Evolutionary conservation across 2,888 invertebrate genomes (phyloP).

Genomic region (Diarsia brunnea): DNA sequence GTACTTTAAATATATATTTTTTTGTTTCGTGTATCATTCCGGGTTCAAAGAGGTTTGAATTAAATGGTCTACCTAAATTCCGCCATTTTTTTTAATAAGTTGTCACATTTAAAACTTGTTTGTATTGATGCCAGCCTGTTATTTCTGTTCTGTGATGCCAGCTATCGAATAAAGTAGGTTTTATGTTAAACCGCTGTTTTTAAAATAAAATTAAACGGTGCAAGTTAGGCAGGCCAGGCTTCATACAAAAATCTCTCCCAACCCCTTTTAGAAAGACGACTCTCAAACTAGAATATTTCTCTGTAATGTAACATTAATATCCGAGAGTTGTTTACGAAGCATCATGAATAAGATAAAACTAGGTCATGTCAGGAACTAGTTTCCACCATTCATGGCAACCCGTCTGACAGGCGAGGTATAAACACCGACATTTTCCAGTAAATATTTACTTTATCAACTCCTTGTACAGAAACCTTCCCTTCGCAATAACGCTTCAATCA

Average conservation of each 20-base stretch:
- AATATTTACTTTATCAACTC: conserved; percentile 38
- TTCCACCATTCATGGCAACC: conserved; percentile 50
- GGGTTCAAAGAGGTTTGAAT: background rate
- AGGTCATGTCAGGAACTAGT: conserved; percentile 58
- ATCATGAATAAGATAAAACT: conserved; percentile 56
- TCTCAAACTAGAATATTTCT: conserved; percentile 13
- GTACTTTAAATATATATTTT: background rate
- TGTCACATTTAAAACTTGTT: too few species aligned
- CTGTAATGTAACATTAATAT: conserved; percentile 36
- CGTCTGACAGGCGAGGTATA: conserved; percentile 26
- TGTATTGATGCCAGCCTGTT: too few species aligned
- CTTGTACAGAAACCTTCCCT: conserved; percentile 27
- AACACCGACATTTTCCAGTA: conserved; percentile 35
- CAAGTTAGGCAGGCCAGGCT: too few species aligned
- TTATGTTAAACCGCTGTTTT: too few species aligned
- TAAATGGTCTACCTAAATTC: too few species aligned
- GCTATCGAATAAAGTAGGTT: too few species aligned
- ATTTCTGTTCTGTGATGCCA: too few species aligned
- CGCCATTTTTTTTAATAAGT: too few species aligned
- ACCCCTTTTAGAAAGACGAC: background rate
- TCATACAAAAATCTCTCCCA: too few species aligned
- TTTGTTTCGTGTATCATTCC: background rate
- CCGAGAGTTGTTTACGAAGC: conserved; percentile 51
- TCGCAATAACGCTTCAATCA: conserved; percentile 28
- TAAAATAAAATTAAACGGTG: too few species aligned